phyloP scores from a whole-genome alignment of 35 echinoderm and acorn worm species.

The Heliocidaris tuberculata region DNA sequence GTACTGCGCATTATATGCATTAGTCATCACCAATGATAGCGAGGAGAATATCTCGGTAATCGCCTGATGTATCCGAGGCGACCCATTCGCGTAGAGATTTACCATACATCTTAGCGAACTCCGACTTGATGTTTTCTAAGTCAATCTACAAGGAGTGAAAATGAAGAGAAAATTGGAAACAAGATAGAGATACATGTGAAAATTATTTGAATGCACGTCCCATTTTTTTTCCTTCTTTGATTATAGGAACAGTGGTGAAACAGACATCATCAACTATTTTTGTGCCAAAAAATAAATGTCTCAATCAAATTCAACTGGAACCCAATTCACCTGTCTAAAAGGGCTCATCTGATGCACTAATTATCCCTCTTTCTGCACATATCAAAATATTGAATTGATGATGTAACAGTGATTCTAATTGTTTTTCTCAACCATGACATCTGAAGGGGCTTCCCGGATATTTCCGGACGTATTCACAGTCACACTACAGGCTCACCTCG shows the following conservation, averaged over 20 bases:
- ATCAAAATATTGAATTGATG: too few species aligned
- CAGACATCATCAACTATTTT: too few species aligned
- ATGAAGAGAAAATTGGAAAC: neutral
- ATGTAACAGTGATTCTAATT: neutral
- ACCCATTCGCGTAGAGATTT: conserved; percentile 22
- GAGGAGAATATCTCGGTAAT: conserved; percentile 40
- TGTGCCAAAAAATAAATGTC: too few species aligned
- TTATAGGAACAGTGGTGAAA: too few species aligned
- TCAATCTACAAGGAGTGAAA: conserved; percentile 19
- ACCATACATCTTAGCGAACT: neutral
- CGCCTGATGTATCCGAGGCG: conserved; percentile 30
- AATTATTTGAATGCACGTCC: too few species aligned
- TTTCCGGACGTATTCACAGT: neutral
- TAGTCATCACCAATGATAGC: conserved; percentile 40
- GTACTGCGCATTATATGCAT: neutral
- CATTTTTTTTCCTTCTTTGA: too few species aligned
- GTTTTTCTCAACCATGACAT: neutral
- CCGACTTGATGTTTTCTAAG: conserved; percentile 51
- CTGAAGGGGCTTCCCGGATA: neutral
- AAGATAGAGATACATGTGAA: too few species aligned
- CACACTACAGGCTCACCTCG: conserved; percentile 42
- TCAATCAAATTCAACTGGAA: too few species aligned
- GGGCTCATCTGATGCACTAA: too few species aligned
- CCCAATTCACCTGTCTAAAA: too few species aligned
- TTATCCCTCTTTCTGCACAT: too few species aligned